These are phyloP conservation scores for Conchocele bisecta DNA, from an alignment of 2,888 invertebrate genomes.

Conservation along the genomic window DNA sequence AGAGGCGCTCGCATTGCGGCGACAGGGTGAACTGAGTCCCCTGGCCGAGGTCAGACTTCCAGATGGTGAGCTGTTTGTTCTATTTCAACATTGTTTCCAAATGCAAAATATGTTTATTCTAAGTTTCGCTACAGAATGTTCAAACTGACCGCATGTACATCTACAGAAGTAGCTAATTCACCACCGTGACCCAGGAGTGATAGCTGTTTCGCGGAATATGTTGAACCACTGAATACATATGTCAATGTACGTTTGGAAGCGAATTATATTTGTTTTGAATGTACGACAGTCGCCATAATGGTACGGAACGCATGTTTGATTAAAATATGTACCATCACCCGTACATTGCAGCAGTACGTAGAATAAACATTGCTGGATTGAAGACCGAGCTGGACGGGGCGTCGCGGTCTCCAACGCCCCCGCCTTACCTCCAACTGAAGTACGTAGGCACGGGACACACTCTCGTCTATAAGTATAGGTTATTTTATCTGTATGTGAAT, in stretches of 20 bases:
- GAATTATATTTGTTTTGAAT: too few species aligned
- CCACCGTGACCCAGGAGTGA: too few species aligned
- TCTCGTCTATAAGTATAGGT: too few species aligned
- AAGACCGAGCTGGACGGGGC: background rate
- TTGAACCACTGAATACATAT: too few species aligned
- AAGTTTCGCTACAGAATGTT: background rate
- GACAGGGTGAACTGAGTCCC: constrained; percentile 45
- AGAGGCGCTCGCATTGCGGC: background rate
- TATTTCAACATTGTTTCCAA: background rate
- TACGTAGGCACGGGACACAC: too few species aligned
- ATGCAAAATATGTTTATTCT: background rate
- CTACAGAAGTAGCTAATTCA: background rate
- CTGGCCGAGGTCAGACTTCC: constrained; percentile 5
- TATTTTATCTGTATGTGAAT: too few species aligned
- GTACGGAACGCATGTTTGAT: too few species aligned
- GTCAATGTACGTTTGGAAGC: too few species aligned
- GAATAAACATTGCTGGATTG: constrained; percentile 7
- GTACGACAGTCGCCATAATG: too few species aligned
- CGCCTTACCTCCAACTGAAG: constrained; percentile 9
- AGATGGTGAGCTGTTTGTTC: constrained; percentile 7
- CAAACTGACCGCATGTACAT: background rate
- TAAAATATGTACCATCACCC: too few species aligned
- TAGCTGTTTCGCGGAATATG: too few species aligned
- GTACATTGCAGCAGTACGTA: too few species aligned
- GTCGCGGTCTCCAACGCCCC: constrained; percentile 31